Evolutionary conservation across 2,888 invertebrate species (phyloP), one percentile per base, ranked within the genome.

Genomic region (Notocelia uddmanniana): DNA sequence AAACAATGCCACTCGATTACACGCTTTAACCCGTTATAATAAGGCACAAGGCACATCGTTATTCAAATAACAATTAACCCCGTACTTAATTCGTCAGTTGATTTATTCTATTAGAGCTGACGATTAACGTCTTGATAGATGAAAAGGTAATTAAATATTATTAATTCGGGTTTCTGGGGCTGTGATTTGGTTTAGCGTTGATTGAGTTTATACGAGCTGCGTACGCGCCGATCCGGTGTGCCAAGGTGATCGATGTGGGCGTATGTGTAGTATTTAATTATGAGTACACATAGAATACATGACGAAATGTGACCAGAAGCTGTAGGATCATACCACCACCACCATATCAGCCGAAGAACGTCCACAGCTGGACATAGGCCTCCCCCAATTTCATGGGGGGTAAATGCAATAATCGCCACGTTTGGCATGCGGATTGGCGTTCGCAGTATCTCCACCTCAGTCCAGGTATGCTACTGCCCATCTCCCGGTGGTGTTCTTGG

Each of bases 81-180:
- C 34, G 37, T 63, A 52, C 52, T 64, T 64, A 64, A 64, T 64
- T 54, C 19, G 31, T 63, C 34, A 52, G 21, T 64, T 34, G 64
- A 64, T 54, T 64, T 37, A 64, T 64, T 37, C 52, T 34, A 64
- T 64, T 64, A 64, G 11, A 34, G 37, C 19, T 21, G 64, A 52
- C 50, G 52, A 64, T 64, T 64, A 64, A 52, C 64, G 62, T 45
- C n/a, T 15, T 37, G 63, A 63, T 52, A 54, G 64, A 54, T 54
- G 52, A 54, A 64, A 64, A 37, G 15, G 64, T 54, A 64, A 64
- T 64, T 64, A 64, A 37, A 34, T 6, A 34, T 64, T 19, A 15
- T 52, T 9, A n/a, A 37, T 37, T 37, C 50, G 19, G 19, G 63
- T 63, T 34, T 21, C n/a, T 23, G 21, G 21, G 37, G 10, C 63